phyloP scores from a whole-genome alignment of 2,797 vertebrate genomes.

The Sebastes vulpes region DNA sequence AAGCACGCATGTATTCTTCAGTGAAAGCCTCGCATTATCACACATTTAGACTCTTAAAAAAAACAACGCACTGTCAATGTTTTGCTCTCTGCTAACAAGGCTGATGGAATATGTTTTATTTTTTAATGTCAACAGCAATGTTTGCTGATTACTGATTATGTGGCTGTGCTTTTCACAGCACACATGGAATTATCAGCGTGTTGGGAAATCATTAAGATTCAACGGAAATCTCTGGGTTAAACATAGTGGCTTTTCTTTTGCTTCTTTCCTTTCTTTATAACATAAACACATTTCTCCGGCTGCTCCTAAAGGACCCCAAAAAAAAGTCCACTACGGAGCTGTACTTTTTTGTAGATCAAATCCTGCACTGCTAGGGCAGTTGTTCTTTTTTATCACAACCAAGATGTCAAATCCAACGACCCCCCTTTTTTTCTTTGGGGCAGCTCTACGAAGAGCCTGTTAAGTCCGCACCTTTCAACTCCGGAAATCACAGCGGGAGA shows the following conservation, averaged over 20 bases:
- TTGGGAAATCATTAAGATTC: neutral
- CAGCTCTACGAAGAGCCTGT: slow-evolving; percentile 26
- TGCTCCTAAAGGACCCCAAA: neutral
- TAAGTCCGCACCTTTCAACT: slow-evolving; percentile 57
- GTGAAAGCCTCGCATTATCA: slow-evolving; percentile 31
- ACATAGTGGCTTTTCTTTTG: neutral
- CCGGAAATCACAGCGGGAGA: slow-evolving; percentile 45
- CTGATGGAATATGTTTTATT: slow-evolving; percentile 39
- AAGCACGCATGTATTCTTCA: slow-evolving; percentile 16
- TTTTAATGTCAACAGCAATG: slow-evolving; percentile 24
- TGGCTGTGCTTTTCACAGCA: slow-evolving; percentile 8
- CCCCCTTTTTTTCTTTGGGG: slow-evolving; percentile 1
- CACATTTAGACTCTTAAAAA: slow-evolving; percentile 24
- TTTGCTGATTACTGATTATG: slow-evolving; percentile 49
- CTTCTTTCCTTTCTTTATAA: neutral
- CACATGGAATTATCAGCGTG: neutral
- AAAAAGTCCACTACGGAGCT: neutral
- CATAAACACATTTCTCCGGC: neutral
- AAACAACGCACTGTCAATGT: neutral
- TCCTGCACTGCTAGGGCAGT: neutral
- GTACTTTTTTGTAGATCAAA: slow-evolving; percentile 24
- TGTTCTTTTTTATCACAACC: slow-evolving; percentile 42
- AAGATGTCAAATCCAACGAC: slow-evolving; percentile 52
- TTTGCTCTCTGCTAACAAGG: slow-evolving; percentile 34
- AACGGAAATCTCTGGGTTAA: neutral